Base-by-base conservation (phyloP, 2,888 invertebrate species). In the Gastrophysa polygoni region DNA sequence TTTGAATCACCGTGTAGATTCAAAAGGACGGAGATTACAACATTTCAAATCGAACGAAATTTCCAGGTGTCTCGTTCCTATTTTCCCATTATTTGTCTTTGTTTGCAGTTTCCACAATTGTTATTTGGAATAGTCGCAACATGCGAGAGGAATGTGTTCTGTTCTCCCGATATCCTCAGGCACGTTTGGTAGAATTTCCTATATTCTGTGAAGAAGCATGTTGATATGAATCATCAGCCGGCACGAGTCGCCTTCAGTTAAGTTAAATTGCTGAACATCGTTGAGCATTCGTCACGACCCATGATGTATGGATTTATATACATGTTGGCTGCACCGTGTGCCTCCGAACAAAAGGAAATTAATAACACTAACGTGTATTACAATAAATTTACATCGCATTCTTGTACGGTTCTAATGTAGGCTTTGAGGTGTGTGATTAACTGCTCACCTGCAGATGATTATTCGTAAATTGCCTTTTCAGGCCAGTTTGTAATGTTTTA, bases 241-340 rank as follows among this genome's bases (percentile, higher is more conserved):
- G 72, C 74, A 74, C 74, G 74, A 73, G 70, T 73, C 71, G 73
- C 73, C 74, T 74, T 71, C 69, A 73, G 74, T 74, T 63, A 73
- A 72, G 71, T 72, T 73, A 73, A 74, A 74, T 74, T 71, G 72
- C 73, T 69, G 68, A 69, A 72, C 69, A 68, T 72, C 69, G 72
- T 71, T 70, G 66, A 66, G 67, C 68, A 71, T 72, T 72, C 71
- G 71, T 72, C 72, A 72, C 72, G 72, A 72, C 66, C 57, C 60
- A 68, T 72, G 72, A 72, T 72, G 68, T 72, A 72, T 72, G 71
- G 71, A 72, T 71, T 71, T 64, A 62, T 70, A 57, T 59, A 38
- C 38, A 38, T 14, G 38, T 38, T 38, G 14, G 38, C 38, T 38
- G 38, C 6, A 14, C 38, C 14, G 56, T 59, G 63, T 67, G 68